Base-by-base conservation (phyloP, 2,888 invertebrate species). In the Pilophorus perplexus region DNA sequence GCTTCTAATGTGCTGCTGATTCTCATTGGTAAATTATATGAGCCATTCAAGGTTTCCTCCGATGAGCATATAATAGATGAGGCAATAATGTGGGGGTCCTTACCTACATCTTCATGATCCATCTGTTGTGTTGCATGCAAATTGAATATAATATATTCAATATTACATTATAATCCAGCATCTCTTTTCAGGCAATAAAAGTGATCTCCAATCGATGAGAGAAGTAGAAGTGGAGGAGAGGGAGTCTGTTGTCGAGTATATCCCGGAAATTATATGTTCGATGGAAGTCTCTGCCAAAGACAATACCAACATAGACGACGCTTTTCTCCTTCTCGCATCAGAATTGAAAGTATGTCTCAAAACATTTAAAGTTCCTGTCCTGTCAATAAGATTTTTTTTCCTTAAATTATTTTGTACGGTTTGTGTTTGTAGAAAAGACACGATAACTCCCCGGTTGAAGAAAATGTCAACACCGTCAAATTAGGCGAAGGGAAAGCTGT, bases 271-370 rank as follows among this genome's bases (percentile, higher is more conserved):
- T 55, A 82, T 91, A 76, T 88, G 88, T 77, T 88, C 91, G 33
- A 82, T 92, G 80, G 93, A 93, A 78, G 90, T 92, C 10, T 93
- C 93, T 68, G 92, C 93, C 69, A 93, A 93, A 79, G 90, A 90
- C 74, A 93, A 93, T 75, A 89, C 89, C 55, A 93, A 93, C 79
- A 86, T 94, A 72, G 93, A 94, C 77, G 89, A 89, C 73, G 89
- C 90, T 70, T 94, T 94, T 79, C 83, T 88, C 68, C 88, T 86
- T 75, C 79, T 94, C 75, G 93, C 93, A 64, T 87, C 89, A 55
- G 91, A 93, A 79, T 80, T 94, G 68, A 94, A 93, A 84, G 90
- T 86, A 75, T 73, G 57, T 8, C 12, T 33, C 6, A 33, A 33
- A 8, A 8, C 33, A 33, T 33, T 12, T 33, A 12, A 8, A 33